Evolutionary conservation across 2,113 vertebrate genomes (phyloP).

Genomic region (Perca fluviatilis): DNA sequence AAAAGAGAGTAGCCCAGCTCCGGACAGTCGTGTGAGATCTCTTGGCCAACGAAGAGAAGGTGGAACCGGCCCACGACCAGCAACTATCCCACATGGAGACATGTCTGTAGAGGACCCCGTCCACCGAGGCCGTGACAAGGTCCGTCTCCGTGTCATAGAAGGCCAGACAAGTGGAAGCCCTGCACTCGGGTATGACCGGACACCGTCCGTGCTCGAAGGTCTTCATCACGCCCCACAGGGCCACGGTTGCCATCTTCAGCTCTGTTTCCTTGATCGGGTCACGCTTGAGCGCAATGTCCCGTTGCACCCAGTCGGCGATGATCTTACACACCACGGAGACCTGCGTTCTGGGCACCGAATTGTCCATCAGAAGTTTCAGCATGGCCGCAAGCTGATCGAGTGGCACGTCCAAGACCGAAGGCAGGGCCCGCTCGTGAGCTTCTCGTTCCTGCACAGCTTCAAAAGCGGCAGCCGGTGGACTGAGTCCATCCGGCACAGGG

Average conservation of each 20-base stretch:
- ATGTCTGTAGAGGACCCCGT: no score
- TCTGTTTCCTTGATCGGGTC: not conserved
- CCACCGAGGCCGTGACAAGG: not conserved
- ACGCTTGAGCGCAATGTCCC: not conserved
- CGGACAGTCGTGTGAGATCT: no score
- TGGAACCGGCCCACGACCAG: no score
- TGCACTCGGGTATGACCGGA: no score
- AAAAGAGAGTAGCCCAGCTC: no score
- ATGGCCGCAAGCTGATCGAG: not conserved
- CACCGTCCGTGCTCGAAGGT: no score
- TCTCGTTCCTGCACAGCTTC: not conserved
- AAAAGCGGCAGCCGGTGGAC: not conserved
- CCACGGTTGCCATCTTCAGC: no score
- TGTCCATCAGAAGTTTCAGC: not conserved
- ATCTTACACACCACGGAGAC: constrained; percentile 2
- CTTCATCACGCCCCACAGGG: no score
- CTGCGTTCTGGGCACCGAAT: not conserved
- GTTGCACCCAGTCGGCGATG: not conserved
- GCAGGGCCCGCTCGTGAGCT: not conserved
- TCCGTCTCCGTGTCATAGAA: constrained; percentile 19
- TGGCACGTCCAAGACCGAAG: not conserved
- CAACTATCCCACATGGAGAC: no score
- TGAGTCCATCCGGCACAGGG: not conserved
- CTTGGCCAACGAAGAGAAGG: no score
- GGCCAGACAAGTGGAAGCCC: no score